Percentiles rank a stretch among this genome's conserved stretches.
Evolutionary conservation across 2,888 invertebrate species (phyloP).

Genomic region (Prionchulus punctatus): DNA sequence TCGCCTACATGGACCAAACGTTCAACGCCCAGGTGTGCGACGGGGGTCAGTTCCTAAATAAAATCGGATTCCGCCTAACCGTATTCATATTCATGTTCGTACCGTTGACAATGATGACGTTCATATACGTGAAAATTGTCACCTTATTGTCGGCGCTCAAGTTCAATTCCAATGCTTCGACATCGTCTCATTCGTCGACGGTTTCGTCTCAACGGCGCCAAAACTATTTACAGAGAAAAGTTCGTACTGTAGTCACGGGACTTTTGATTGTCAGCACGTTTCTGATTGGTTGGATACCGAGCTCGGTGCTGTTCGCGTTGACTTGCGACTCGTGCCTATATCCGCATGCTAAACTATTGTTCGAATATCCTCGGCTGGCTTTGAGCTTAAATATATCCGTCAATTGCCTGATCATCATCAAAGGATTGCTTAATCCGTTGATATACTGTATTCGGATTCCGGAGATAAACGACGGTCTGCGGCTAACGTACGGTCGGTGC

Average conservation of each 20-base stretch:
- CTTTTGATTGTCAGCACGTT: constrained; percentile 47
- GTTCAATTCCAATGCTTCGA: too few relatives aligned
- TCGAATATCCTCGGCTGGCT: background rate
- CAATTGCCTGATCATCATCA: constrained; percentile 45
- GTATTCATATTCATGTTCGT: constrained; percentile 43
- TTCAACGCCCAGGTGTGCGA: background rate
- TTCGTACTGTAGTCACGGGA: constrained; percentile 40
- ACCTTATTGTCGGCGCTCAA: too few relatives aligned
- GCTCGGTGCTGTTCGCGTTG: constrained; percentile 41
- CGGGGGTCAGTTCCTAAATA: constrained; percentile 10
- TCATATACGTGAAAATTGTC: constrained; percentile 42
- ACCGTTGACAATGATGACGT: constrained; percentile 43
- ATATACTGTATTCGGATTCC: constrained; percentile 49
- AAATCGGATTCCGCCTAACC: constrained; percentile 39
- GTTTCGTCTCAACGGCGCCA: too few relatives aligned
- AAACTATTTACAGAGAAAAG: background rate
- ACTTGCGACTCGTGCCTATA: constrained; percentile 42
- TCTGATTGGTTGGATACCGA: constrained; percentile 46
- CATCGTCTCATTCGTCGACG: too few relatives aligned
- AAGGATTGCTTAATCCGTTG: constrained; percentile 45
- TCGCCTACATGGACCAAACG: constrained; percentile 13
- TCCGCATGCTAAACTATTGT: constrained; percentile 9
- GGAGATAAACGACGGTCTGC: constrained; percentile 39
- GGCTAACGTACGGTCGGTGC: background rate
- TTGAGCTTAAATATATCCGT: constrained; percentile 22